Conservation (phyloP, 2,888 invertebrate genomes). For the Nephrotoma guestfalica region DNA sequence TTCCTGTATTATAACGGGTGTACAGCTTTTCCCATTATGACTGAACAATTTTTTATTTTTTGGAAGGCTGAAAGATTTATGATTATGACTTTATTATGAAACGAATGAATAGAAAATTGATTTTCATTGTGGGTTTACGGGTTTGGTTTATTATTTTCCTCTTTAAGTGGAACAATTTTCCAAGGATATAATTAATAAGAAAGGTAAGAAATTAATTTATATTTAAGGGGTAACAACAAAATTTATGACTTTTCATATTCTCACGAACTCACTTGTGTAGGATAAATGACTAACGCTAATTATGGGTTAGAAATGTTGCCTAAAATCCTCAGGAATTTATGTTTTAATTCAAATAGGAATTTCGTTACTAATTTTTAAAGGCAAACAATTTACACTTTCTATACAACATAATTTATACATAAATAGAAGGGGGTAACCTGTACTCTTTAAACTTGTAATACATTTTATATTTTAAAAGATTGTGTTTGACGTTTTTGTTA, state of each 20-base stretch:
- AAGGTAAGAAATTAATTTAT: not conserved
- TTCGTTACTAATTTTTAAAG: too few relatives aligned
- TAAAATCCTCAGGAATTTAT: not conserved
- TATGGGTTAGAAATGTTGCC: not conserved
- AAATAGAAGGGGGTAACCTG: not conserved
- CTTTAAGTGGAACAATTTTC: not conserved
- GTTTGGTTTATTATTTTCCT: not conserved
- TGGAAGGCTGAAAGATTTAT: not conserved
- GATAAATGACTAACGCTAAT: not conserved
- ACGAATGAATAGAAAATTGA: not conserved
- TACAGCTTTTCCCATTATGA: not conserved
- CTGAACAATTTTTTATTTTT: not conserved
- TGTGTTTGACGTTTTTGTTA: not conserved
- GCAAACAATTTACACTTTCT: not conserved
- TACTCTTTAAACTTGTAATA: not conserved
- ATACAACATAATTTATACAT: not conserved
- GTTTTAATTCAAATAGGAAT: too few relatives aligned
- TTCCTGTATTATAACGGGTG: not conserved
- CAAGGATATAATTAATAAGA: not conserved
- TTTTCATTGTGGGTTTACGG: not conserved
- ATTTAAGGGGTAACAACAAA: not conserved
- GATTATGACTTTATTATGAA: not conserved
- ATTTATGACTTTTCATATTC: not conserved
- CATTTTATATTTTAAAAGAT: not conserved
- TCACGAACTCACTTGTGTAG: not conserved